phyloP scores from a whole-genome alignment of 2,113 vertebrate species.

The Alethe castanea region DNA sequence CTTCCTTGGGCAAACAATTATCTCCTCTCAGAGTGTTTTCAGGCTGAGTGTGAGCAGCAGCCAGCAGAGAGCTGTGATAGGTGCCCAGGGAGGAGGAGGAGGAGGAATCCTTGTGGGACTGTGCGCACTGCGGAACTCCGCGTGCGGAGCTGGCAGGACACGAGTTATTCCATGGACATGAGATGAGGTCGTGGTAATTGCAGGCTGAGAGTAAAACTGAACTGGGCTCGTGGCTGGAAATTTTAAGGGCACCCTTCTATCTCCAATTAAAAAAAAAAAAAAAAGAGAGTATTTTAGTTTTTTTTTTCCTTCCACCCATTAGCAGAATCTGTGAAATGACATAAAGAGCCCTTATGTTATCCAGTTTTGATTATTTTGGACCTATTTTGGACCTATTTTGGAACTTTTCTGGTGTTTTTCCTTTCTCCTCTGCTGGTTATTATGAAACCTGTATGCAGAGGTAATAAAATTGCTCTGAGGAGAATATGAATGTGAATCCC shows the following conservation, averaged over 20 bases:
- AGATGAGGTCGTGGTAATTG: constrained; percentile 74
- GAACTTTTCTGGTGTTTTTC: neutral
- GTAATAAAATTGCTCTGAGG: neutral
- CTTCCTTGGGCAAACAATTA: neutral
- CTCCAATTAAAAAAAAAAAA: neutral
- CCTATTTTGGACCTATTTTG: neutral
- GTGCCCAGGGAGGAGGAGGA: neutral
- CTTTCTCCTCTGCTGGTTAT: neutral
- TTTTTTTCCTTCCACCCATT: neutral
- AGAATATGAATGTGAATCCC: neutral
- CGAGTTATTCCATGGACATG: constrained; percentile 80
- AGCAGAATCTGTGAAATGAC: neutral
- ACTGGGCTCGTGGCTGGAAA: constrained; percentile 6
- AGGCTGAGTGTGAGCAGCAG: rapidly evolving
- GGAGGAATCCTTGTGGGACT: neutral
- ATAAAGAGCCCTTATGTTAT: neutral
- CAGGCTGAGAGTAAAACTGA: constrained; percentile 66
- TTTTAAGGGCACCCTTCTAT: neutral
- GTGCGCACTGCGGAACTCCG: neutral
- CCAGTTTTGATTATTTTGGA: neutral
- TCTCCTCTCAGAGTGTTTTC: neutral
- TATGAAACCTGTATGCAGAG: neutral
- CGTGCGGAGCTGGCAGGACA: constrained; percentile 43
- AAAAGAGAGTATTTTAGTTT: too few species aligned
- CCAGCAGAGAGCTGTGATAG: neutral